Percentiles rank a stretch among this genome's conserved stretches.
These are phyloP conservation scores for Anser brachyrhynchus DNA, from an alignment of 2,113 vertebrate genomes.

Conservation along the genomic window DNA sequence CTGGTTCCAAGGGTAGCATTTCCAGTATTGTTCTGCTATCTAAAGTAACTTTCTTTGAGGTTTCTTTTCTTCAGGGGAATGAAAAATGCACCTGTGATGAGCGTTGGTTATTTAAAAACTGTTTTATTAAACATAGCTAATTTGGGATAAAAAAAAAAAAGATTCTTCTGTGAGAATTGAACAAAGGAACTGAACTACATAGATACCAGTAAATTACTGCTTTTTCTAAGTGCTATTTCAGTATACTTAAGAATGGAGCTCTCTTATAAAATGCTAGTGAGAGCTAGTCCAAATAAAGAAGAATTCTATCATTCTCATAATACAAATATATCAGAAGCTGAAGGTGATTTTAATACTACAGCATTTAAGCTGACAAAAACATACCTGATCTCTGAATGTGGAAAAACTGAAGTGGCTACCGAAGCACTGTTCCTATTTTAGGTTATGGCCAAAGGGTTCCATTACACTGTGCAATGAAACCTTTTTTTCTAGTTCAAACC, in stretches of 20 bases:
- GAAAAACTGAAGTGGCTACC: not conserved
- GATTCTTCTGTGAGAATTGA: not conserved
- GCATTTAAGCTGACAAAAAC: not conserved
- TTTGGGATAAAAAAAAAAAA: not conserved
- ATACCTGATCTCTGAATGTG: not conserved
- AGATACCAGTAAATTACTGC: not conserved
- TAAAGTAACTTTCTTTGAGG: not conserved
- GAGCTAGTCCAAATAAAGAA: not conserved
- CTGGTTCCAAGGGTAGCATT: not conserved
- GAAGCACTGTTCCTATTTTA: not conserved
- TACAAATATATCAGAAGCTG: not conserved
- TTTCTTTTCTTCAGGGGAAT: not conserved
- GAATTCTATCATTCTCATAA: not conserved
- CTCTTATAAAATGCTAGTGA: not conserved
- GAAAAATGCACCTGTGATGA: not conserved
- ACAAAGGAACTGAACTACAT: not conserved
- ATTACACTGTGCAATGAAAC: not conserved
- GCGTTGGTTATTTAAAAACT: not conserved
- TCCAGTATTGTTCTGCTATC: not conserved
- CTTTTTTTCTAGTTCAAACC: not conserved
- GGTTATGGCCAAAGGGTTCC: not conserved
- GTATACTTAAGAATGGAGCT: not conserved
- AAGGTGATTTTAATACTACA: not conserved
- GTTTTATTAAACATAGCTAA: not conserved
- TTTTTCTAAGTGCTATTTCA: not conserved